These are phyloP conservation scores for Psittacula derbiana DNA, from an alignment of 2,797 vertebrate species.

Conservation along the genomic window DNA sequence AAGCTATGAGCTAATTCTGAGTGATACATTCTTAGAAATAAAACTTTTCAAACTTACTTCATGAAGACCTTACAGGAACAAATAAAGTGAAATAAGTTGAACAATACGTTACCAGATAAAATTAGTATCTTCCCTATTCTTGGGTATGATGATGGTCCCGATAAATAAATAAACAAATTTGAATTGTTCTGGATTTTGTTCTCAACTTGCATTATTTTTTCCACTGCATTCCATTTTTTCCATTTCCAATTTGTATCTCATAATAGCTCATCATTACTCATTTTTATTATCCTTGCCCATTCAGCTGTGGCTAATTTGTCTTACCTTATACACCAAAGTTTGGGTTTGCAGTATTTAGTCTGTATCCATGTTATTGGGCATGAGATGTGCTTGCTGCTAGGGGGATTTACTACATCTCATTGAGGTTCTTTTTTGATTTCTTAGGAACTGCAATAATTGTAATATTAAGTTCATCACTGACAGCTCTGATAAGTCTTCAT, in stretches of 20 bases:
- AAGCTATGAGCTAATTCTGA: neutral
- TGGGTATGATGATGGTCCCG: neutral
- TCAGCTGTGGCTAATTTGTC: neutral
- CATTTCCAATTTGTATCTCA: neutral
- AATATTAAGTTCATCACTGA: neutral
- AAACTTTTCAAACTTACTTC: neutral
- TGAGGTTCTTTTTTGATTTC: neutral
- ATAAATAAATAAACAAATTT: neutral
- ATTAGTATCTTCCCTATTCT: neutral
- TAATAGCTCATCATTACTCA: neutral
- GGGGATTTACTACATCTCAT: neutral
- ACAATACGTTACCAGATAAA: neutral
- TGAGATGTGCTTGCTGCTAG: neutral
- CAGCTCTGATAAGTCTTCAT: neutral
- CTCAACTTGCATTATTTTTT: neutral
- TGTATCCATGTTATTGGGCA: neutral
- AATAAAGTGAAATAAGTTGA: neutral
- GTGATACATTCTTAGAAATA: neutral
- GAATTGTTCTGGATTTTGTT: neutral
- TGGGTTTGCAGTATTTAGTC: neutral
- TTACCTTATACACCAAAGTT: neutral
- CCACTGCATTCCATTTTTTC: neutral
- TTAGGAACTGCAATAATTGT: neutral
- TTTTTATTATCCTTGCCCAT: neutral
- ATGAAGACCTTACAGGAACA: neutral